A percentile compares a stretch with the other conserved stretches of the same genome.
phyloP scores from a whole-genome alignment of 2,797 vertebrate genomes.

The Sarcophilus harrisii region DNA sequence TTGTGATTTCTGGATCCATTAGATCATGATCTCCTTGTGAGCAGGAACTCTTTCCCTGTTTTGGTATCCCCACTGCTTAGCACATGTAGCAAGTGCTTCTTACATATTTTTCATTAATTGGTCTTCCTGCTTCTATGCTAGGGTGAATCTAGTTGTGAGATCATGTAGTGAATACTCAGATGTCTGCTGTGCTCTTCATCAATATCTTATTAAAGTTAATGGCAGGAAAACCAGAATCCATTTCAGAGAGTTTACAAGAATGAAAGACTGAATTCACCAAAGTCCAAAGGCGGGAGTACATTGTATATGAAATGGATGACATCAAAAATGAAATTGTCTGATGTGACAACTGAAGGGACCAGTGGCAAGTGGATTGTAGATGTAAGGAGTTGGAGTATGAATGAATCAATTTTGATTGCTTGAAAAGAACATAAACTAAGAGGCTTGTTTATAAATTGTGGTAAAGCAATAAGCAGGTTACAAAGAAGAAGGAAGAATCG shows the following conservation, averaged over 20 bases:
- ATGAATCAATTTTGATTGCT: neutral
- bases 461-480: neutral
- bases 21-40: neutral
- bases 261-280: neutral
- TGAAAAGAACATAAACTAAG: neutral
- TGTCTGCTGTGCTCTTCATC: neutral
- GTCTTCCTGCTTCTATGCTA: neutral
- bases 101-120: neutral
- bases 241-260: neutral
- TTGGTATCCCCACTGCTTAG: neutral
- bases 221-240: neutral
- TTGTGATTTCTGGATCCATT: neutral
- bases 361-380: neutral
- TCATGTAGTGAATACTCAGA: neutral
- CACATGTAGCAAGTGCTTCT: neutral
- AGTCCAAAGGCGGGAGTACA: neutral
- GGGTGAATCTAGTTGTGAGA: neutral
- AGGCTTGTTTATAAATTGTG: neutral
- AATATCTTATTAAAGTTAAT: neutral
- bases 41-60: neutral
- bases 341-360: neutral
- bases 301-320: neutral
- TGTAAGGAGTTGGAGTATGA: neutral
- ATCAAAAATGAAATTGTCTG: neutral
- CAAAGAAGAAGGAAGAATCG: neutral